phyloP scores from a whole-genome alignment of 2,888 invertebrate species.

The Phyllotreta cruciferae region DNA sequence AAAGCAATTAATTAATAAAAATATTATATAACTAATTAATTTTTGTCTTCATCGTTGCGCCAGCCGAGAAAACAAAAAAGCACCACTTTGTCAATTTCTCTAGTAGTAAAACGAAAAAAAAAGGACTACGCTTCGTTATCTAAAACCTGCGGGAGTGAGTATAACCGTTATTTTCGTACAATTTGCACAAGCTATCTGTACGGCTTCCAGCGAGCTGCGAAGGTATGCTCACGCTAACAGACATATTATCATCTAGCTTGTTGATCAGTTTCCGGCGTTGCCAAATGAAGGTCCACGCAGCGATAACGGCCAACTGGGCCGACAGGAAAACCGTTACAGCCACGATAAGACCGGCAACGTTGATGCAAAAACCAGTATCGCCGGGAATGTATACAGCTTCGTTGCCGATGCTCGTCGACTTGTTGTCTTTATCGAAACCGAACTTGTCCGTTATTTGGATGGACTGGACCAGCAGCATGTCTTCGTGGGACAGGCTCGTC shows the following conservation, averaged over 20 bases:
- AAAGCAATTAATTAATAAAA: too few species aligned
- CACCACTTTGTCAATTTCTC: slow-evolving; percentile 6
- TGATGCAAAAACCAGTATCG: slow-evolving; percentile 72
- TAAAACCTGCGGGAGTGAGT: slow-evolving; percentile 70
- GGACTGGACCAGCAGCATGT: slow-evolving; percentile 88
- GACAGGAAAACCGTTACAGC: slow-evolving; percentile 86
- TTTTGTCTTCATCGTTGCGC: too few species aligned
- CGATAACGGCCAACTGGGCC: slow-evolving; percentile 85
- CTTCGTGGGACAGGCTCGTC: slow-evolving; percentile 64
- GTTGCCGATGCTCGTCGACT: slow-evolving; percentile 61
- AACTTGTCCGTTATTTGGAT: slow-evolving; percentile 94
- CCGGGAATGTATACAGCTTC: slow-evolving; percentile 77
- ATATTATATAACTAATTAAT: too few species aligned
- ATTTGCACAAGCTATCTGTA: slow-evolving; percentile 82
- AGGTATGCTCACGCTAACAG: slow-evolving; percentile 70
- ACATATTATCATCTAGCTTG: slow-evolving; percentile 67
- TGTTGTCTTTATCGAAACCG: slow-evolving; percentile 77
- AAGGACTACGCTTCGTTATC: slow-evolving; percentile 22
- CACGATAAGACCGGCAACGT: slow-evolving; percentile 81
- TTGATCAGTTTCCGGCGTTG: slow-evolving; percentile 70
- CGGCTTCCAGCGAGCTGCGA: slow-evolving; percentile 67
- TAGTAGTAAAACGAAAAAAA: slow-evolving; percentile 16
- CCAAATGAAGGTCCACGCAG: slow-evolving; percentile 89
- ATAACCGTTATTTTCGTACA: slow-evolving; percentile 72
- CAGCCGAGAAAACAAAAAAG: background rate